Conservation (phyloP, 53 echinoderm and acorn worm species). For the Holothuria leucospilota region DNA sequence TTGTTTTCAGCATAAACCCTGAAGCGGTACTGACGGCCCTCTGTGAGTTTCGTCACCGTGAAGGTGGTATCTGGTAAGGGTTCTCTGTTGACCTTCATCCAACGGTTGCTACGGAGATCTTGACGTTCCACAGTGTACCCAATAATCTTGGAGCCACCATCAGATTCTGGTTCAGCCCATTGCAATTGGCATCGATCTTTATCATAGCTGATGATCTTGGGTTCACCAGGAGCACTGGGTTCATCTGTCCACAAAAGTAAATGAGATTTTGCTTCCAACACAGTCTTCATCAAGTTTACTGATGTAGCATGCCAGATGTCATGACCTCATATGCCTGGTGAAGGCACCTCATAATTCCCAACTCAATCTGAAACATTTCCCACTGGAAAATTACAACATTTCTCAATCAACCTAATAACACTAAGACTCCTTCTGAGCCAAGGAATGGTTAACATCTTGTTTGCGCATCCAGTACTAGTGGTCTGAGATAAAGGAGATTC, state of each 20-base stretch:
- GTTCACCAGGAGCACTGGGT: conserved; percentile 86
- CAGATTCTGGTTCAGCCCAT: conserved; percentile 77
- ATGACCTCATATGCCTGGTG: too few species aligned
- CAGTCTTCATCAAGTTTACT: neutral
- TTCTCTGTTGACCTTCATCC: conserved; percentile 81
- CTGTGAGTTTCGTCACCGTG: conserved; percentile 71
- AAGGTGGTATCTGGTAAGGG: conserved; percentile 73
- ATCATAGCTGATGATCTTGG: conserved; percentile 90
- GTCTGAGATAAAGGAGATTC: too few species aligned
- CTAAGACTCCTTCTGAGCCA: too few species aligned
- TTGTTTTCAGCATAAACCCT: conserved; percentile 89
- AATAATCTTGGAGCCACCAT: conserved; percentile 88
- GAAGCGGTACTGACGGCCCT: conserved; percentile 91
- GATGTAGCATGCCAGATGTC: too few species aligned
- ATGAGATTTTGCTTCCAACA: too few species aligned
- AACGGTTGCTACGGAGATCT: conserved; percentile 79
- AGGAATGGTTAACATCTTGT: too few species aligned
- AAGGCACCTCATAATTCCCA: too few species aligned
- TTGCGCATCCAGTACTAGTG: too few species aligned
- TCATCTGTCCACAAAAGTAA: conserved; percentile 64
- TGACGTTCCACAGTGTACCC: conserved; percentile 92
- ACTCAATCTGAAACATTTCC: too few species aligned
- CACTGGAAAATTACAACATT: too few species aligned
- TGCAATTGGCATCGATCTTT: conserved; percentile 78
- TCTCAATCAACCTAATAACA: too few species aligned